Percentiles rank a stretch among this genome's conserved stretches.
Evolutionary conservation across 2,113 vertebrate genomes (phyloP).

Genomic region (Dicaeum eximium): DNA sequence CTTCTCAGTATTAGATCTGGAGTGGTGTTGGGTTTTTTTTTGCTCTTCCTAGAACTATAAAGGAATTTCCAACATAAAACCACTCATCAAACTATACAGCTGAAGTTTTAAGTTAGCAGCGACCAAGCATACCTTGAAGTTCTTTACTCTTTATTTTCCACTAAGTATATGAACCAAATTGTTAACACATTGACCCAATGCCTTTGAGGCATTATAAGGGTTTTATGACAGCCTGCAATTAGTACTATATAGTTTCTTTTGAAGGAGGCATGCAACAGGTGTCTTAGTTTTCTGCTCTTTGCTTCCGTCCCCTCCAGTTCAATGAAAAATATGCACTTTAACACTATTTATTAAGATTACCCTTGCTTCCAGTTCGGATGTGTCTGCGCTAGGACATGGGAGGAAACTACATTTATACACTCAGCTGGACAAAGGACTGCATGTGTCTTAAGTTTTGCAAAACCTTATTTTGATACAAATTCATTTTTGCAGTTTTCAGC

Average conservation of each 20-base stretch:
- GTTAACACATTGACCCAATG: conserved; percentile 32
- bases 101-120: neutral
- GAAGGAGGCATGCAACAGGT: conserved; percentile 38
- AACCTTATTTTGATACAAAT: neutral
- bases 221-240: conserved; percentile 12
- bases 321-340: neutral
- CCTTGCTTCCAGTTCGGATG: neutral
- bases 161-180: neutral
- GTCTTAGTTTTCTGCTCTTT: conserved; percentile 18
- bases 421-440: neutral
- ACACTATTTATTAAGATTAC: neutral
- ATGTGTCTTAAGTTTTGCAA: neutral
- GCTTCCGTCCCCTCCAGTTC: conserved; percentile 32
- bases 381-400: neutral
- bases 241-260: conserved; percentile 50
- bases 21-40: neutral
- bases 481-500: neutral
- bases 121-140: neutral
- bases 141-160: conserved; percentile 33
- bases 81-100: neutral
- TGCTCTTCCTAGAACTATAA: neutral
- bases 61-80: conserved; percentile 12
- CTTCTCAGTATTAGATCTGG: neutral
- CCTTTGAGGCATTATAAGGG: conserved; percentile 5
- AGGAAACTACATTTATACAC: neutral